Base-by-base conservation (phyloP, 2,797 vertebrate species). In the Myripristis murdjan region DNA sequence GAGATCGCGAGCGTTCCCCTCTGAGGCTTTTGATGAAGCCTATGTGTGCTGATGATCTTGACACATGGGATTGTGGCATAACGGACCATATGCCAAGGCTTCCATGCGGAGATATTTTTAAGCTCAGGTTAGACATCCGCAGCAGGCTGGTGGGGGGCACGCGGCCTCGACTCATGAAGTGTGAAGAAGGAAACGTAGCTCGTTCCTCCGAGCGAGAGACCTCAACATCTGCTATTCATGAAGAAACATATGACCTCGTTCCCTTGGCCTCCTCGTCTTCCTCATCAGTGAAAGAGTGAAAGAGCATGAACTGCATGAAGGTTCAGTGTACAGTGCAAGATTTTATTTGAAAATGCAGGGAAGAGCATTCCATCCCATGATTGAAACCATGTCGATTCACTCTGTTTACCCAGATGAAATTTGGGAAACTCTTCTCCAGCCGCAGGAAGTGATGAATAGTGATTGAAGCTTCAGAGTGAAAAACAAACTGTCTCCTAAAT, bases 381-480 rank as follows among this genome's bases (percentile, higher is more conserved):
- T 11, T 35, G 74, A 61, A 74, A 60, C 62, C 51, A 0, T 52
- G n/a, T 22, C 15, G 51, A 12, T 65, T 85, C 75, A 70, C 52
- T 57, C 35, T 56, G n/a, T 59, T 55, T 47, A 39, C 73, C 79
- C 70, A 81, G 88, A 90, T 88, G 86, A 75, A 85, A 73, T 56
- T 54, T 47, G 24, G 46, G 60, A 75, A 60, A 62, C 57, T 60
- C 69, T 53, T 69, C 57, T 51, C 72, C 80, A 63, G 87, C 87
- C 81, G 88, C 88, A 12, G 43, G n/a, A 71, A 58, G 75, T 83
- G 84, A 86, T 55, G 54, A 86, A n/a, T n/a, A n/a, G n/a, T n/a
- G n/a, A 83, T 82, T 71, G 48, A n/a, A 86, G 60, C 67, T 61
- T 23, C 4, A 56, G 41, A 64, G 73, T 59, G 55, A 73, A 64